Evolutionary conservation across 2,888 invertebrate genomes (phyloP).

Genomic region (Noctua pronuba): DNA sequence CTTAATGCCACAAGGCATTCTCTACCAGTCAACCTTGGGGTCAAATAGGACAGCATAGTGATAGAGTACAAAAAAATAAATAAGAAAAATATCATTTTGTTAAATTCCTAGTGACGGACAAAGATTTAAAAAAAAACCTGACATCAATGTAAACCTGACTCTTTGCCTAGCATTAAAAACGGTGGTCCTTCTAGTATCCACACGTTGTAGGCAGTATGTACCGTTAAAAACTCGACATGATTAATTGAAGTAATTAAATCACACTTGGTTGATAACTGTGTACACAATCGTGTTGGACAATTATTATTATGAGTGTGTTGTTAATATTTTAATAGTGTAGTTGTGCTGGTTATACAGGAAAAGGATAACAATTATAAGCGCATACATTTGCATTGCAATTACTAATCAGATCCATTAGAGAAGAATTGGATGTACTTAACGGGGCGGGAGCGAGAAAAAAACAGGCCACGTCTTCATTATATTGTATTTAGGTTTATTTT

Average conservation of each 20-base stretch:
- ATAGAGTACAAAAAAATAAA: too few relatives aligned
- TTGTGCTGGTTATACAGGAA: background rate
- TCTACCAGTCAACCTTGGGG: too few relatives aligned
- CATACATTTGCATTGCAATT: slow-evolving; percentile 24
- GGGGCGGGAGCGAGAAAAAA: too few relatives aligned
- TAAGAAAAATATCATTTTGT: too few relatives aligned
- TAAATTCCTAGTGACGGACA: background rate
- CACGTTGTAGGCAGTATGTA: background rate
- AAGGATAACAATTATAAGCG: background rate
- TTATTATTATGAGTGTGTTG: slow-evolving; percentile 41
- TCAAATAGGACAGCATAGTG: too few relatives aligned
- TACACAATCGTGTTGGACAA: slow-evolving; percentile 44
- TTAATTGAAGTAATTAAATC: slow-evolving; percentile 62
- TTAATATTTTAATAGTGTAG: slow-evolving; percentile 15
- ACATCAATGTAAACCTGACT: background rate
- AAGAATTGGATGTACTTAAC: background rate
- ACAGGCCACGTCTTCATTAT: too few relatives aligned
- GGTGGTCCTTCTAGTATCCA: slow-evolving; percentile 11
- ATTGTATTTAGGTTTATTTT: too few relatives aligned
- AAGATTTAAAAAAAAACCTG: background rate
- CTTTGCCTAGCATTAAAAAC: background rate
- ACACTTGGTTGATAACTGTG: slow-evolving; percentile 41
- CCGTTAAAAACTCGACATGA: slow-evolving; percentile 41
- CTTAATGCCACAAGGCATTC: too few relatives aligned
- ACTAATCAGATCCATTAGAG: background rate